Conservation (phyloP, 2,113 vertebrate species). For the Parus major region DNA sequence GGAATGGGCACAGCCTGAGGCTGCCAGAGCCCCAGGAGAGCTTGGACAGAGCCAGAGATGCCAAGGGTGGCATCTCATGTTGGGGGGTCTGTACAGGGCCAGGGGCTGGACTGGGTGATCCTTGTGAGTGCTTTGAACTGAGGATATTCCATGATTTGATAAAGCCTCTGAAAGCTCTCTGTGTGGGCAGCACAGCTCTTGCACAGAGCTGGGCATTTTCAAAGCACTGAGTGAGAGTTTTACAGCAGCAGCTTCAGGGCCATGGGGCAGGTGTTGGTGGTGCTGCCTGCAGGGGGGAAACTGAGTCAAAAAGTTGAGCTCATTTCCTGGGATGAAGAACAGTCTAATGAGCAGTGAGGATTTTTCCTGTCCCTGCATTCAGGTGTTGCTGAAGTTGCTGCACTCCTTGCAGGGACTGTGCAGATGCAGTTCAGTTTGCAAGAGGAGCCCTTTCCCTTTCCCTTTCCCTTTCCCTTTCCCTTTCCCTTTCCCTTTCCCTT, state of each 20-base stretch:
- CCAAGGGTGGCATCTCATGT: rapidly evolving
- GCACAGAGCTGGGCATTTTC: not conserved
- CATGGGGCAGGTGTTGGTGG: not conserved
- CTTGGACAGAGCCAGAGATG: not conserved
- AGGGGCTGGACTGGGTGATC: rapidly evolving
- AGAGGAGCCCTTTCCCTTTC: not conserved
- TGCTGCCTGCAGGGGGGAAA: not conserved
- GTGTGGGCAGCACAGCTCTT: not conserved
- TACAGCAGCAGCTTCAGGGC: not conserved
- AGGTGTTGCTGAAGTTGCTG: not conserved
- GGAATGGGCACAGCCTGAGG: rapidly evolving
- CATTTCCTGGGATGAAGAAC: not conserved
- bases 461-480: not conserved
- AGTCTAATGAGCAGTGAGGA: not conserved
- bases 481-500: not conserved
- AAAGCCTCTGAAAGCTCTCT: not conserved
- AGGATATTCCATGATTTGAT: not conserved
- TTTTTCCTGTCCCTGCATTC: not conserved
- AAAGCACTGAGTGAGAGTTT: not conserved
- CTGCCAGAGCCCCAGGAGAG: not conserved
- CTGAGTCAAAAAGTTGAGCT: not conserved
- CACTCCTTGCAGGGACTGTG: rapidly evolving
- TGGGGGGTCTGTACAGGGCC: not conserved
- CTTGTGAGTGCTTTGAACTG: not conserved
- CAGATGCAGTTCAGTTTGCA: not conserved